Conservation (phyloP, 37 sponge, comb jelly and placozoan species). For the Chondrosia reniformis region DNA sequence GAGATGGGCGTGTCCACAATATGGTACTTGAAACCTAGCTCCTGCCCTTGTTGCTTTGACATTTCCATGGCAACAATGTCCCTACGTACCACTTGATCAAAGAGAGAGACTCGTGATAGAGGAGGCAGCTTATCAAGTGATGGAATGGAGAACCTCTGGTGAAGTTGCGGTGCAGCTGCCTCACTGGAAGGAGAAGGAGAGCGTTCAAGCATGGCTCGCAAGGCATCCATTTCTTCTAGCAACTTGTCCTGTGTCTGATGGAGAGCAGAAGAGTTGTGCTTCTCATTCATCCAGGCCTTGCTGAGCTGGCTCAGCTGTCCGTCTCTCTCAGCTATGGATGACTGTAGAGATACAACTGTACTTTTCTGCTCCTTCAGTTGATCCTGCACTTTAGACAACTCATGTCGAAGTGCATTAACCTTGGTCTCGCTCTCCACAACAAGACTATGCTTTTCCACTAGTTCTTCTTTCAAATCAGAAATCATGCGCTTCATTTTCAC, state of each 20-base stretch:
- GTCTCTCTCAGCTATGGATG: constrained; percentile 32
- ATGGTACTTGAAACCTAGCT: constrained; percentile 37
- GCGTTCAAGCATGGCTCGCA: neutral
- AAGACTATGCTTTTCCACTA: constrained; percentile 5
- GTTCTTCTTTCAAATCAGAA: constrained; percentile 4
- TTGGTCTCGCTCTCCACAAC: constrained; percentile 36
- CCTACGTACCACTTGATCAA: constrained; percentile 37
- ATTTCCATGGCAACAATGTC: constrained; percentile 31
- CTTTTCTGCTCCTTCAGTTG: constrained; percentile 28
- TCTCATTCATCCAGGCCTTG: constrained; percentile 26
- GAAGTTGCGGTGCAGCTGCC: neutral
- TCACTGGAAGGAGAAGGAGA: neutral
- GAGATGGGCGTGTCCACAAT: constrained; percentile 39
- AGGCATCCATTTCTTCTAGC: constrained; percentile 1
- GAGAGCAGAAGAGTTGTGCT: constrained; percentile 15
- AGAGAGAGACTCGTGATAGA: constrained; percentile 13
- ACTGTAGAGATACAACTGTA: constrained; percentile 15
- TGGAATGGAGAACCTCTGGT: neutral
- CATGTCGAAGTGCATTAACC: constrained; percentile 32
- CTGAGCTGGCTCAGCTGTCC: constrained; percentile 35
- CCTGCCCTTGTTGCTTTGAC: neutral
- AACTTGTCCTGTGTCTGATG: constrained; percentile 12
- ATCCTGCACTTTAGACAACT: constrained; percentile 29
- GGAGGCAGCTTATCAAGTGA: too few species aligned
- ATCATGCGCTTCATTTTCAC: constrained; percentile 15